Percentiles rank a stretch among this genome's conserved stretches.
These are phyloP conservation scores for Dasypogon diadema DNA, from an alignment of 2,888 invertebrate species.

Conservation along the genomic window DNA sequence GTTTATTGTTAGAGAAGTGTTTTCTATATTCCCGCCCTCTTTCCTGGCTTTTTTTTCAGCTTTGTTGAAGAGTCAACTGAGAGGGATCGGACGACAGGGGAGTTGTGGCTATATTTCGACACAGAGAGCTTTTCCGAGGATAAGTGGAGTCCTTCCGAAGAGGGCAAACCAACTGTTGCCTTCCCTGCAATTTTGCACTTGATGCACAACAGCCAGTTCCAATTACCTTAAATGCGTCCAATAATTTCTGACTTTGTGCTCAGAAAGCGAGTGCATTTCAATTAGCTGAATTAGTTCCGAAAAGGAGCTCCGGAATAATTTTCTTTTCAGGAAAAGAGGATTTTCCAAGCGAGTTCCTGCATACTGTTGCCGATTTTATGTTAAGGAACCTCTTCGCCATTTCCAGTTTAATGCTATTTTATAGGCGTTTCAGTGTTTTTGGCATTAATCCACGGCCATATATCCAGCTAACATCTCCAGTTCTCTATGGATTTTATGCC, in stretches of 20 bases:
- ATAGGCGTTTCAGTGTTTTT: constrained; percentile 14
- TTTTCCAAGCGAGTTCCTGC: not conserved
- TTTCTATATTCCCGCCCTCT: constrained; percentile 32
- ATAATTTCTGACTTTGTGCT: not conserved
- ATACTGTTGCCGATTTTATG: not conserved
- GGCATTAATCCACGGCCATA: constrained; percentile 22
- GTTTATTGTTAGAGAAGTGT: constrained; percentile 49
- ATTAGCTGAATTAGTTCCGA: not conserved
- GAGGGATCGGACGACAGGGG: not conserved
- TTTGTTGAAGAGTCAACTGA: not conserved
- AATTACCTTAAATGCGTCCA: not conserved
- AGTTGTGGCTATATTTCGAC: not conserved
- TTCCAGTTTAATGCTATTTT: constrained; percentile 12
- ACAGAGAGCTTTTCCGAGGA: not conserved
- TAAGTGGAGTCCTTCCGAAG: not conserved
- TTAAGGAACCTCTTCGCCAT: not conserved
- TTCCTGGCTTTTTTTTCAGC: not conserved
- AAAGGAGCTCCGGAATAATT: not conserved
- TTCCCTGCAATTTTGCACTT: not conserved
- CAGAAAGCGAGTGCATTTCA: not conserved
- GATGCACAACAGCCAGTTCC: not conserved
- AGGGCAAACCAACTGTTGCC: constrained; percentile 37
- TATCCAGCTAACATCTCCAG: not conserved
- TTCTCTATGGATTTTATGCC: constrained; percentile 1
- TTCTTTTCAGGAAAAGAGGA: not conserved